Base-by-base conservation (phyloP, 2,113 vertebrate species). In the Dissostichus mawsoni region DNA sequence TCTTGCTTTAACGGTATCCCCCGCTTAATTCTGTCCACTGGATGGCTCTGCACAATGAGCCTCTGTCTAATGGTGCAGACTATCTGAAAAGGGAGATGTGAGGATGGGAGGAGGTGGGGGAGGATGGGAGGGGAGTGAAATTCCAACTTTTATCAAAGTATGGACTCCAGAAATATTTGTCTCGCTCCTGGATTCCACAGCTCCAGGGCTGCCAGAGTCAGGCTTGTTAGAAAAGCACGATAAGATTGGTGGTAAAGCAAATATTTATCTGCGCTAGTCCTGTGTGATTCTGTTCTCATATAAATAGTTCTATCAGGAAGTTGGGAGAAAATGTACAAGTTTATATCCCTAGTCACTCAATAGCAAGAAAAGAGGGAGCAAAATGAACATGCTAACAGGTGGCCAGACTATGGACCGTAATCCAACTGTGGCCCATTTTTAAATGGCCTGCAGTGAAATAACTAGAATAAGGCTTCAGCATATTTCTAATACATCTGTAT, bases 71-170 rank as follows among this genome's bases (percentile, higher is more conserved):
- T 18, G 55, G 67, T 65, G 29, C 66, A 69, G 69, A 81, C 61
- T 52, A 62, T 84, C 80, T 86, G 82, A 84, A 81, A 86, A 75
- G 80, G 67, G 77, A 18, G 86, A 70, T 69, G 80, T 41, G 83
- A 82, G 51, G 53, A 20, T 3, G 20, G 69, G 57, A 69, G 63
- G 58, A 44, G 73, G 71, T 58, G 63, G 51, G 51, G 52, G 52
- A 33, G 23, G 52, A 51, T 9, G 14, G 20, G 8, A 6, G 53
- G 69, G 72, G 17, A 58, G 51, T 33, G 68, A 78, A 81, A 91
- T 91, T 91, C 87, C 91, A 86, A 83, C 88, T 89, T 89, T 91
- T 80, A 92, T 92, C 87, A 90, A 87, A 91, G 84, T 86, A 76
- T 18, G 76, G 52, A 78, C 69, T 33, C 71, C 57, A 20, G 79